A percentile compares a stretch with the other conserved stretches of the same genome.
Evolutionary conservation across 2,888 invertebrate species (phyloP).

Genomic region (Eugnorisma glareosa): DNA sequence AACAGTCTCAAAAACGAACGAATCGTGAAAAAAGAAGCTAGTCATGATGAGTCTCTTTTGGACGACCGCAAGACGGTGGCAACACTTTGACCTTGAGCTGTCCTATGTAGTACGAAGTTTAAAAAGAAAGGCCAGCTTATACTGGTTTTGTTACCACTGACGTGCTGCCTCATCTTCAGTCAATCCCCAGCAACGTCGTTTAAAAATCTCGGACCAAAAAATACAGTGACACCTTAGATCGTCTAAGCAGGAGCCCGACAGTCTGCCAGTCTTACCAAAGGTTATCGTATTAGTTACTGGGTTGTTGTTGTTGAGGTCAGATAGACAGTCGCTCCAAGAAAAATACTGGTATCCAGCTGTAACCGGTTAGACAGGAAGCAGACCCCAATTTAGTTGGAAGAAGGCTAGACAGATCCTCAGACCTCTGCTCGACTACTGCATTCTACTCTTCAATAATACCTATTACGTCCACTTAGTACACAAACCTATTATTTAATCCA

Average conservation of each 20-base stretch:
- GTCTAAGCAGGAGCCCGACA: background rate
- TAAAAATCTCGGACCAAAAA: background rate
- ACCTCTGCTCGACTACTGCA: background rate
- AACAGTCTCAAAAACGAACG: background rate
- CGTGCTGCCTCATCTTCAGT: background rate
- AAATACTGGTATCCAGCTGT: background rate
- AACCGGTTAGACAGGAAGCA: background rate
- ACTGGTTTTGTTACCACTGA: background rate
- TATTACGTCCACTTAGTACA: slow-evolving; percentile 15
- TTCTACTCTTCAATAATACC: slow-evolving; percentile 15
- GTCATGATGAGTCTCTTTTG: background rate
- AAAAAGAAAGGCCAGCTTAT: background rate
- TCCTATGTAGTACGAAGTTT: background rate
- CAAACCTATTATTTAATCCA: slow-evolving; percentile 56
- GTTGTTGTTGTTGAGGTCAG: background rate
- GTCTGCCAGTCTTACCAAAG: background rate
- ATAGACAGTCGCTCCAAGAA: background rate
- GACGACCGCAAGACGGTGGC: background rate
- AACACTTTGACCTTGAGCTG: background rate
- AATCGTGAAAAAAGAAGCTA: background rate
- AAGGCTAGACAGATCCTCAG: background rate
- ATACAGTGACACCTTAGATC: background rate
- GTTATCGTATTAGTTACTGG: background rate
- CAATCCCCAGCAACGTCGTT: background rate
- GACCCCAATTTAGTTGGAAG: background rate